Base-by-base conservation (phyloP, 2,113 vertebrate genomes). In the Phyllostomus hastatus region DNA sequence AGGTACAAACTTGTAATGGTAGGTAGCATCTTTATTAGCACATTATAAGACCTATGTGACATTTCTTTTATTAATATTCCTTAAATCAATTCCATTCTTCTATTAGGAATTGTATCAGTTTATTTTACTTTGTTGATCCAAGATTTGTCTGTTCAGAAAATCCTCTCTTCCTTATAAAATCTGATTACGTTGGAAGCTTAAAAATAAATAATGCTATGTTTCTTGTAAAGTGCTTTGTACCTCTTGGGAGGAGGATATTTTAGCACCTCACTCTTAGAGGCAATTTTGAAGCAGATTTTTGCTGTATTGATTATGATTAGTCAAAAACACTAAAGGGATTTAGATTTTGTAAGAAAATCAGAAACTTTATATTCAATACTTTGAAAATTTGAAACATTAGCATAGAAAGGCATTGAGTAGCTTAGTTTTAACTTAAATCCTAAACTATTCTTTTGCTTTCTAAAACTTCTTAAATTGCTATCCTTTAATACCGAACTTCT, bases 101-200 rank as follows among this genome's bases (percentile, higher is more conserved):
- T 61, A 4, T 67, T 78, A 87, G 26, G 19, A 11, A 4, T 35
- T 76, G 57, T 64, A 35, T 90, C 15, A 70, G 0, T 70, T 94
- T 90, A 90, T 79, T 97, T 98, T 66, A 91, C 90, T 89, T 94
- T 41, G 79, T 95, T 89, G 57, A 86, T 97, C 98, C 94, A 82
- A 41, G 12, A 43, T 52, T 96, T 94, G 28, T 35, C 81, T 97
- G 12, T 84, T 95, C 7, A 75, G 7, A 88, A 81, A 61, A 64
- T 83, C 26, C 2, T 85, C 0, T 80, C 12, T 72, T 41, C 7
- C 50, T 48, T 35, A 48, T 31, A 88, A 88, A 35, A 19, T 95
- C n/a, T 67, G 41, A 57, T 82, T 93, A 80, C 59, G 78, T 48
- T 70, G 46, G 31, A 93, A 90, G 24, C 38, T 90, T 35, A 59